Percentiles rank a stretch among this genome's conserved stretches.
Conservation (phyloP, 1,140 invertebrate genomes). For the Drosophila nannoptera region DNA sequence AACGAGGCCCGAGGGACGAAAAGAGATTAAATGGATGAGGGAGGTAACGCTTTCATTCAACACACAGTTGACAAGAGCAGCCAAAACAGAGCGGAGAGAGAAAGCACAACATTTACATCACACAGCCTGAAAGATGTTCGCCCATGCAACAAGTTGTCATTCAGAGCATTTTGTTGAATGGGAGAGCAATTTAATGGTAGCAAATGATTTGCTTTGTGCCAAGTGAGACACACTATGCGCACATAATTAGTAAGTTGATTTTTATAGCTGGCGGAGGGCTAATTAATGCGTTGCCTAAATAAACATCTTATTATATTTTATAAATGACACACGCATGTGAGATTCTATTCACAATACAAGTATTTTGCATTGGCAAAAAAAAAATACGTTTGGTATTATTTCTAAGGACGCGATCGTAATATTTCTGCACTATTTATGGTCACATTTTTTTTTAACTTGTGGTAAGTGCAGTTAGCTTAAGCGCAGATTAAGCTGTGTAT, state of each 20-base stretch:
- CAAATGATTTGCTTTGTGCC: background rate
- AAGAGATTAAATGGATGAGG: background rate
- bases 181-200: background rate
- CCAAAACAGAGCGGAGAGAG: background rate
- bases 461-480: too few relatives aligned
- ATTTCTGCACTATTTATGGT: too few relatives aligned
- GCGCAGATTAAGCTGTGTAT: too few relatives aligned
- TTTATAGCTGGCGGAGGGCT: background rate
- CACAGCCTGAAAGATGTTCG: background rate
- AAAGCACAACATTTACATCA: background rate
- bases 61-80: conserved; percentile 7
- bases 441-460: too few relatives aligned
- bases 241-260: background rate
- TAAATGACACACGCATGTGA: too few relatives aligned
- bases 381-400: too few relatives aligned
- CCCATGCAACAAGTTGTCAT: conserved; percentile 40
- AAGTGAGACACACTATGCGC: background rate
- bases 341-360: too few relatives aligned
- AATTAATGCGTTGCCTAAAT: background rate
- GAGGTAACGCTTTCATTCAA: conserved; percentile 23
- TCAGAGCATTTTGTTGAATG: conserved; percentile 19
- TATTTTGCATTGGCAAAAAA: too few relatives aligned
- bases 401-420: too few relatives aligned
- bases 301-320: too few relatives aligned
- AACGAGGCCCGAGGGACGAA: too few relatives aligned